phyloP scores from a whole-genome alignment of 1,140 invertebrate species.

The Bombus soroeensis region DNA sequence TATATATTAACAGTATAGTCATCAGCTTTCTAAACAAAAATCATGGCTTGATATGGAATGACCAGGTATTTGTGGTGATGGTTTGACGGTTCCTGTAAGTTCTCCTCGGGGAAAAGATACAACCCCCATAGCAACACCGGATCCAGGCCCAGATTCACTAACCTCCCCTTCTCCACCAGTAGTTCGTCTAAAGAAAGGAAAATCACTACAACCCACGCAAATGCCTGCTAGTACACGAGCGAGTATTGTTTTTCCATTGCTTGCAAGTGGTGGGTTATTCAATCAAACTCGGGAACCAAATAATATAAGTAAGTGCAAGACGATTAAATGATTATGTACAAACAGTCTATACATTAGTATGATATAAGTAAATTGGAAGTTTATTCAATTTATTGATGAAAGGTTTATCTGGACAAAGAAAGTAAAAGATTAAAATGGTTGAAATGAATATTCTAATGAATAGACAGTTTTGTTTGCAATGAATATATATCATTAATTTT shows the following conservation, averaged over 20 bases:
- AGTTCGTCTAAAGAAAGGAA: conserved; percentile 77
- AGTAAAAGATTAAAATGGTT: neutral
- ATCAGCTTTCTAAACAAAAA: conserved; percentile 50
- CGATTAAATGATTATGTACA: conserved; percentile 10
- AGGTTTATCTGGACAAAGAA: neutral
- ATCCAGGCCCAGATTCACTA: conserved; percentile 78
- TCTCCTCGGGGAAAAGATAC: conserved; percentile 78
- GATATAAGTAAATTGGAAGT: neutral
- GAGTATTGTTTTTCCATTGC: conserved; percentile 90
- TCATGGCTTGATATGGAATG: conserved; percentile 69
- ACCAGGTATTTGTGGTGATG: conserved; percentile 80
- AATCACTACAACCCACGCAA: conserved; percentile 85
- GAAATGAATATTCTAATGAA: conserved; percentile 1
- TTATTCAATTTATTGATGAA: neutral
- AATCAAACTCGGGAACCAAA: conserved; percentile 79
- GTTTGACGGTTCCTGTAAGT: conserved; percentile 80
- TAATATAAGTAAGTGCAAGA: conserved; percentile 79
- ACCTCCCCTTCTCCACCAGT: conserved; percentile 79
- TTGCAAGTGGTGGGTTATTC: conserved; percentile 82
- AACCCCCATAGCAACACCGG: conserved; percentile 75
- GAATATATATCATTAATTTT: neutral
- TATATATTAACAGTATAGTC: conserved; percentile 8
- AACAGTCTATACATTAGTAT: conserved; percentile 40
- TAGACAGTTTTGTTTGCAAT: conserved; percentile 7
- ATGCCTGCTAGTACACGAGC: conserved; percentile 88